A percentile compares a stretch with the other conserved stretches of the same genome.
phyloP scores from a whole-genome alignment of 2,888 invertebrate species.

The Marasmarcha lunaedactyla region DNA sequence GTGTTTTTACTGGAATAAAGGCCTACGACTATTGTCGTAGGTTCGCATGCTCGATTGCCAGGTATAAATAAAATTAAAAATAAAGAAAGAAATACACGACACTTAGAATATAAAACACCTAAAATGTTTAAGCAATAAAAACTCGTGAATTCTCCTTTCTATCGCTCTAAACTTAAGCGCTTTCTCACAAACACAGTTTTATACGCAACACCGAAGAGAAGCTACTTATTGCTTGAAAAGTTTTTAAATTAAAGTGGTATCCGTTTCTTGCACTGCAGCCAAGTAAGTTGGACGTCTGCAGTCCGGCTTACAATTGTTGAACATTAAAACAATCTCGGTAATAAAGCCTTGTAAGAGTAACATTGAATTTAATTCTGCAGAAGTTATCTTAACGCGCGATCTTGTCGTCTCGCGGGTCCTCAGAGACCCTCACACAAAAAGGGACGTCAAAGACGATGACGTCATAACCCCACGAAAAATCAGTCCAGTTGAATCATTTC shows the following conservation, averaged over 20 bases:
- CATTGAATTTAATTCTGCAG: not conserved
- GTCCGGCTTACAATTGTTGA: not conserved
- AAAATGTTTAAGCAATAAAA: too few relatives aligned
- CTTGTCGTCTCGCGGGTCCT: not conserved
- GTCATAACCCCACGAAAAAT: not conserved
- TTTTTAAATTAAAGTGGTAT: slow-evolving; percentile 4
- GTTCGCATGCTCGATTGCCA: too few relatives aligned
- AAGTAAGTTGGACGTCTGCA: not conserved
- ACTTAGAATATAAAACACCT: too few relatives aligned
- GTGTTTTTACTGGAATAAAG: too few relatives aligned
- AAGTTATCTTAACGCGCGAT: not conserved
- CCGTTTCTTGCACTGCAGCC: not conserved
- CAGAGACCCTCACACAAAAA: slow-evolving; percentile 1
- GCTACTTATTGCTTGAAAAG: slow-evolving; percentile 3
- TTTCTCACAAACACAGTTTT: not conserved
- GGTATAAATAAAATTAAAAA: too few relatives aligned
- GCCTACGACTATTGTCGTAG: too few relatives aligned
- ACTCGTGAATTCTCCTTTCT: too few relatives aligned
- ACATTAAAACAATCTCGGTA: not conserved
- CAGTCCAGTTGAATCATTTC: not conserved
- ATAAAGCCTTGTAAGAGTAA: not conserved
- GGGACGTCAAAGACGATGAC: not conserved
- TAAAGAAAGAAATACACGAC: too few relatives aligned
- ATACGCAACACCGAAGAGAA: not conserved
- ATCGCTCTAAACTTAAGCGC: too few relatives aligned